Percentiles rank a stretch among this genome's conserved stretches.
These are phyloP conservation scores for Zootoca vivipara DNA, from an alignment of 2,113 vertebrate genomes.

Conservation along the genomic window DNA sequence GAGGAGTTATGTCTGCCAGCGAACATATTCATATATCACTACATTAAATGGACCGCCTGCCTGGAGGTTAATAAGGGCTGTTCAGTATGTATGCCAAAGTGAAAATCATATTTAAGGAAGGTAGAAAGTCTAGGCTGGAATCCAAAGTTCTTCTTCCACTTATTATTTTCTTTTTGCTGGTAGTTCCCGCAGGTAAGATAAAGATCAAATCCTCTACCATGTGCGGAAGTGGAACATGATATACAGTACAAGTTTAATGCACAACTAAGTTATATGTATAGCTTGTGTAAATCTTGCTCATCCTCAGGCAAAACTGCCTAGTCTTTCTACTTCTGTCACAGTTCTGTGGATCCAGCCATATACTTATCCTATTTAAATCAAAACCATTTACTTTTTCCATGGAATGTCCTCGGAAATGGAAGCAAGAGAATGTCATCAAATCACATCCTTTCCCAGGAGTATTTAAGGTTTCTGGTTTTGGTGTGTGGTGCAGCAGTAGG, in stretches of 20 bases:
- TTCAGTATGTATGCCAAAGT: not conserved
- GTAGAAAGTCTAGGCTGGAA: not conserved
- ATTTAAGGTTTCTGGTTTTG: too few relatives aligned
- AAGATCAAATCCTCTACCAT: not conserved
- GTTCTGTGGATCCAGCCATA: not conserved
- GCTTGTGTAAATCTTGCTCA: not conserved
- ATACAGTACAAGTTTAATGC: not conserved
- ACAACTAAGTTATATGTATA: not conserved
- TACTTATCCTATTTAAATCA: not conserved
- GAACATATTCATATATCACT: not conserved
- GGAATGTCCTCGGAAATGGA: not conserved
- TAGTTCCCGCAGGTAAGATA: not conserved
- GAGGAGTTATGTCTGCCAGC: not conserved
- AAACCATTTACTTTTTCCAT: not conserved
- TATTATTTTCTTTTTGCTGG: not conserved
- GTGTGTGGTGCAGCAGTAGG: too few relatives aligned
- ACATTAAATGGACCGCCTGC: not conserved
- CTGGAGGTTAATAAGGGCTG: not conserved
- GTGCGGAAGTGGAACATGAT: not conserved
- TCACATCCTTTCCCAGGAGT: too few relatives aligned
- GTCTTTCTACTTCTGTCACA: not conserved
- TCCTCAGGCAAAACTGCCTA: not conserved
- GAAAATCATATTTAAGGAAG: not conserved
- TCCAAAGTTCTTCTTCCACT: not conserved
- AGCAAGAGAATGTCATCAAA: too few relatives aligned